Evolutionary conservation across 1,140 invertebrate species (phyloP).

Genomic region (Gyrodactylus salaris): DNA sequence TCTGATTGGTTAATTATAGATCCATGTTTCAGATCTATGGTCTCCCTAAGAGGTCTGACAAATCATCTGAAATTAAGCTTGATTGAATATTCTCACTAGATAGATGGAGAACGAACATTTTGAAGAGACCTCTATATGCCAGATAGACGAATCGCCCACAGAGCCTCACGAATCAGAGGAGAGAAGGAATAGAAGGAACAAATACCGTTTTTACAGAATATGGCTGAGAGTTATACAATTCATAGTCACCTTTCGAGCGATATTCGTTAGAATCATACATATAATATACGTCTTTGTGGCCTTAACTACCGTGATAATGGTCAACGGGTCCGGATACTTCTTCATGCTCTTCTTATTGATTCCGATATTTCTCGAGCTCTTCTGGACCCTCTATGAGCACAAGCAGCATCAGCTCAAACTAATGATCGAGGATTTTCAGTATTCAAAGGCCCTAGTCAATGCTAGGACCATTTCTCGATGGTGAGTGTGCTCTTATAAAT

Average conservation of each 20-base stretch:
- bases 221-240: neutral
- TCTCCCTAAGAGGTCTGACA: too few species aligned
- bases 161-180: neutral
- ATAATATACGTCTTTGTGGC: neutral
- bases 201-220: neutral
- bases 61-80: too few species aligned
- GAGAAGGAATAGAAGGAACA: neutral
- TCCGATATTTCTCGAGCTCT: neutral
- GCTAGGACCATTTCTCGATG: neutral
- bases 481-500: too few species aligned
- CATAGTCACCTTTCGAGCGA: neutral
- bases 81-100: too few species aligned
- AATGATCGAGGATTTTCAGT: neutral
- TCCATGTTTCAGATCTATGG: too few species aligned
- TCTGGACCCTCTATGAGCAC: neutral
- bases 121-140: too few species aligned
- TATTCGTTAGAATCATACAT: neutral
- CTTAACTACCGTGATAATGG: neutral
- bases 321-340: neutral
- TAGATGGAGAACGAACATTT: too few species aligned
- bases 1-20: too few species aligned
- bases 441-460: neutral
- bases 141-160: neutral
- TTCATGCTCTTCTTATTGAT: neutral
- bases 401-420: neutral